Evolutionary conservation across 2,888 invertebrate species (phyloP).

Genomic region (Globia sparganii): DNA sequence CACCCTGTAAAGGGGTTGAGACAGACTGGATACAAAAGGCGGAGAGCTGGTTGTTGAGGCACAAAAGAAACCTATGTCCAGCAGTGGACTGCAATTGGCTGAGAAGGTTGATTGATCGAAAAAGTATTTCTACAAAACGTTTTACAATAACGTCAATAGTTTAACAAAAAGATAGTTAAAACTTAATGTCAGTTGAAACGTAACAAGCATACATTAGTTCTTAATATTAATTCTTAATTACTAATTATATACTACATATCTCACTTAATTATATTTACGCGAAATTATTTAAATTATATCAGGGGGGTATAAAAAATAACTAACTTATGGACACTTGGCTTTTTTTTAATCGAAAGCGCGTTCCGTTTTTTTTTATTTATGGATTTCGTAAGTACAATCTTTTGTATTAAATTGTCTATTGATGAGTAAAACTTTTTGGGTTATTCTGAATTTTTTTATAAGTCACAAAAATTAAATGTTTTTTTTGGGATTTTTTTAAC

Average conservation of each 20-base stretch:
- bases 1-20: neutral
- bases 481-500: constrained; percentile 5
- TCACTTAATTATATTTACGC: constrained; percentile 63
- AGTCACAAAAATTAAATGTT: neutral
- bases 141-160: constrained; percentile 67
- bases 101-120: neutral
- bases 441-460: neutral
- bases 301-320: constrained; percentile 67
- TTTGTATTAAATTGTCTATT: neutral
- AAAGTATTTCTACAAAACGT: constrained; percentile 61
- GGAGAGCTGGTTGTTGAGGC: neutral
- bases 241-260: constrained; percentile 63
- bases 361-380: constrained; percentile 6
- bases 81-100: neutral
- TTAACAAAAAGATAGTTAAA: constrained; percentile 68
- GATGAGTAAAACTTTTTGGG: constrained; percentile 6
- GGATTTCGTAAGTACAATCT: neutral
- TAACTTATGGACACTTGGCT: constrained; percentile 53
- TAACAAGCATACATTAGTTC: constrained; percentile 65
- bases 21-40: neutral
- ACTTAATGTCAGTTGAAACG: constrained; percentile 66
- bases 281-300: constrained; percentile 66
- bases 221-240: constrained; percentile 56
- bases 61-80: neutral
- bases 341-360: constrained; percentile 57